Percentiles rank a stretch among this genome's conserved stretches.
phyloP scores from a whole-genome alignment of 2,888 invertebrate genomes.

The Epirrita christyi region DNA sequence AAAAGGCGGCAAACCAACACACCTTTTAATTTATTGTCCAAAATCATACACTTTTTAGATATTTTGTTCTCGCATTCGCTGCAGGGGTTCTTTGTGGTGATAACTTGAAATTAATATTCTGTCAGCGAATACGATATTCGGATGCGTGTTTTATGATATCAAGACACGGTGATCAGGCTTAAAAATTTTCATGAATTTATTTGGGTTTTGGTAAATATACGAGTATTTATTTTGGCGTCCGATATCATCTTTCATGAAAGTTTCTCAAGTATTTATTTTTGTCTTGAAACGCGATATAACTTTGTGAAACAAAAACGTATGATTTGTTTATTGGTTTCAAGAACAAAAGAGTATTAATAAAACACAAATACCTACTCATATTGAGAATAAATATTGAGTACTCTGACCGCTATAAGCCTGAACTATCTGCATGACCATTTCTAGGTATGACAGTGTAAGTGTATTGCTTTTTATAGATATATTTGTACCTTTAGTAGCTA shows the following conservation, averaged over 20 bases:
- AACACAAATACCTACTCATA: too few relatives aligned
- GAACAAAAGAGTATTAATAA: neutral
- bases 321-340: neutral
- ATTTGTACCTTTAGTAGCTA: too few relatives aligned
- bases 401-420: too few relatives aligned
- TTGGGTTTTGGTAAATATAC: slow-evolving; percentile 44
- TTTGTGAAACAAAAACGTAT: neutral
- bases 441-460: too few relatives aligned
- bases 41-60: slow-evolving; percentile 67
- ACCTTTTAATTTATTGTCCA: slow-evolving; percentile 62
- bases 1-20: slow-evolving; percentile 60
- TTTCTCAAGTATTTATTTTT: slow-evolving; percentile 30
- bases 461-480: too few relatives aligned
- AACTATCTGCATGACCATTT: too few relatives aligned
- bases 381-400: too few relatives aligned
- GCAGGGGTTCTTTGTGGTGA: slow-evolving; percentile 59
- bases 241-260: slow-evolving; percentile 25
- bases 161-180: slow-evolving; percentile 57
- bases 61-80: slow-evolving; percentile 64
- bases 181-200: slow-evolving; percentile 58
- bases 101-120: slow-evolving; percentile 79
- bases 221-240: slow-evolving; percentile 54
- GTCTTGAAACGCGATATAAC: slow-evolving; percentile 24
- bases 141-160: slow-evolving; percentile 66
- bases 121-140: slow-evolving; percentile 71